Percentiles rank a stretch among this genome's conserved stretches.
Evolutionary conservation across 92 coral and sea anemone genomes (phyloP).

Genomic region (Palythoa grandis): DNA sequence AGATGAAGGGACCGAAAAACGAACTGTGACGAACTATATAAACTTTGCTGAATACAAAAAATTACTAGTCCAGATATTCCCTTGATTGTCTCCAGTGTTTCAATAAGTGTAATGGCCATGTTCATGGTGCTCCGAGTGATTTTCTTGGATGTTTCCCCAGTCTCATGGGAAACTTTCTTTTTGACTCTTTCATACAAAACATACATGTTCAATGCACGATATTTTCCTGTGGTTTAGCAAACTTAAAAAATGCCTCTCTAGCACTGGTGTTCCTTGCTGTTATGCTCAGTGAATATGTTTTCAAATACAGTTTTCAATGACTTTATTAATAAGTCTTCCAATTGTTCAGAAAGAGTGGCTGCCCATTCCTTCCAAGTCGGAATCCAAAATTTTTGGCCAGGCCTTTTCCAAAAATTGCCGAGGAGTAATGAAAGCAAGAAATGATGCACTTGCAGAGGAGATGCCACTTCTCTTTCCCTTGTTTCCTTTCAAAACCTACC

Average conservation of each 20-base stretch:
- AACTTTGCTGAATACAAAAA: too few relatives aligned
- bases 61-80: too few relatives aligned
- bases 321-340: slow-evolving; percentile 17
- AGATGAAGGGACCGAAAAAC: too few relatives aligned
- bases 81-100: too few relatives aligned
- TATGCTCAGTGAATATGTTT: slow-evolving; percentile 23
- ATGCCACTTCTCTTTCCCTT: slow-evolving; percentile 44
- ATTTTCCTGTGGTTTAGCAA: slow-evolving; percentile 35
- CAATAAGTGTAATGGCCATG: too few relatives aligned
- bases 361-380: slow-evolving; percentile 23
- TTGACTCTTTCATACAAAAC: slow-evolving; percentile 27
- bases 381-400: slow-evolving; percentile 27
- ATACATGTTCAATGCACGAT: slow-evolving; percentile 17
- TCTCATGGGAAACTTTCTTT: slow-evolving; percentile 31
- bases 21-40: too few relatives aligned
- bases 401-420: slow-evolving; percentile 39
- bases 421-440: slow-evolving; percentile 46
- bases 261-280: slow-evolving; percentile 19
- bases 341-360: background rate
- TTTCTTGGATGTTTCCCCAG: slow-evolving; percentile 22
- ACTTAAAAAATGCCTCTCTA: slow-evolving; percentile 34
- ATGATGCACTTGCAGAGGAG: slow-evolving; percentile 24
- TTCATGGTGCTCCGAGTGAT: too few relatives aligned
- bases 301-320: slow-evolving; percentile 19
- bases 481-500: too few relatives aligned